These are phyloP conservation scores for Phodopus roborovskii DNA, from an alignment of 2,113 vertebrate species.

Conservation along the genomic window DNA sequence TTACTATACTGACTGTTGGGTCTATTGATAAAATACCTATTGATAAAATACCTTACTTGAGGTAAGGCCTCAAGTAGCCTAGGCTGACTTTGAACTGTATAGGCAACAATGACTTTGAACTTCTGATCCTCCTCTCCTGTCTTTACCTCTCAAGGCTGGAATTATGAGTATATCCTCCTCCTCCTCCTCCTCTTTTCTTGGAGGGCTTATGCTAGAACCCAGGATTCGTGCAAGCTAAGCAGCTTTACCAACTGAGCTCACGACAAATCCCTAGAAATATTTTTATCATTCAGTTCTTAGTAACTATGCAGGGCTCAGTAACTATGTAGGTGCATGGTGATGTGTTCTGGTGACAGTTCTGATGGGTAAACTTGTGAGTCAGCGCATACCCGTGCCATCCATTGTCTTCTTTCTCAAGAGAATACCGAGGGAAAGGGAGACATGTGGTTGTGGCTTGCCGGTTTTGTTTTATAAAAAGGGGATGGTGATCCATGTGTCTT, in stretches of 20 bases:
- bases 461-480: not conserved
- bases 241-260: not conserved
- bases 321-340: not conserved
- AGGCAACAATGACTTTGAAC: not conserved
- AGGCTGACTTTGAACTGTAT: not conserved
- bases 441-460: not conserved
- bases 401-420: not conserved
- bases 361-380: not conserved
- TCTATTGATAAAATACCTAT: not conserved
- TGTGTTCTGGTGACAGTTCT: not conserved
- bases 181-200: not conserved
- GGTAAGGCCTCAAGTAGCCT: not conserved
- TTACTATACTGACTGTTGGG: slow-evolving; percentile 3
- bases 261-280: not conserved
- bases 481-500: not conserved
- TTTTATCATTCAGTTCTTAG: not conserved
- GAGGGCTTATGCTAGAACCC: not conserved
- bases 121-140: not conserved
- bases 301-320: not conserved
- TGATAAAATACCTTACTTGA: no score
- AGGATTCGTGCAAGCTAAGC: not conserved
- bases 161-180: not conserved
- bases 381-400: not conserved
- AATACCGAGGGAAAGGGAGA: not conserved
- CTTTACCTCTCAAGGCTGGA: not conserved